Conservation (phyloP, 92 coral and sea anemone genomes). For the Umimayanthus chanpuru region DNA sequence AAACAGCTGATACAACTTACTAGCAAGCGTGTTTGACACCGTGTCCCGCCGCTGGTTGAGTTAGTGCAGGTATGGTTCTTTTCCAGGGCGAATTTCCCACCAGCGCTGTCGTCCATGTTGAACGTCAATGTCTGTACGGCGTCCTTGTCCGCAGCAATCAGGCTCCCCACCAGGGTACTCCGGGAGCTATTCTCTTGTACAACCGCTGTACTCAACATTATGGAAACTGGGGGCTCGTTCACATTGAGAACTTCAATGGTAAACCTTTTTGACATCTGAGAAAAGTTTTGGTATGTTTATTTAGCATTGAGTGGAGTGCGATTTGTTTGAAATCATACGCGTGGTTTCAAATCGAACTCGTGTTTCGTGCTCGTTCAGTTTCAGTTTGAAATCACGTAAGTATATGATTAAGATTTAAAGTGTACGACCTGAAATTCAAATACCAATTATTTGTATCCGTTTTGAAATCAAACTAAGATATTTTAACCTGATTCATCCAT, state of each 20-base stretch:
- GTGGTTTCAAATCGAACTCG: no score
- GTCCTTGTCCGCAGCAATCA: slow-evolving; percentile 75
- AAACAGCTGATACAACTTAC: slow-evolving; percentile 37
- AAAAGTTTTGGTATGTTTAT: slow-evolving; percentile 3
- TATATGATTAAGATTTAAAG: no score
- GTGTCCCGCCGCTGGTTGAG: slow-evolving; percentile 33
- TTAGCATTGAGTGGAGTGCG: not conserved
- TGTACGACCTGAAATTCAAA: no score
- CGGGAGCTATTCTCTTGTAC: slow-evolving; percentile 73
- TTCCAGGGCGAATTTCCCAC: slow-evolving; percentile 76
- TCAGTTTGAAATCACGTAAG: no score
- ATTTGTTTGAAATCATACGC: no score
- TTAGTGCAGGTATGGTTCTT: slow-evolving; percentile 52
- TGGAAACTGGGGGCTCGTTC: slow-evolving; percentile 91
- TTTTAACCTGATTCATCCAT: no score
- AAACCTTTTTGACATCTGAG: slow-evolving; percentile 73
- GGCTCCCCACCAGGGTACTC: slow-evolving; percentile 67
- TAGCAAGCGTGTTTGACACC: slow-evolving; percentile 52
- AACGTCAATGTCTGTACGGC: slow-evolving; percentile 79
- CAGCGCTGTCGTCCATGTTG: slow-evolving; percentile 81
- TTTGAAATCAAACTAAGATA: no score
- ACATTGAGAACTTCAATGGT: slow-evolving; percentile 77
- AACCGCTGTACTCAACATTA: slow-evolving; percentile 58
- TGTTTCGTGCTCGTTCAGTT: no score
- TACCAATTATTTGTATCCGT: no score